These are phyloP conservation scores for Folsomia candida DNA, from an alignment of 2,888 invertebrate species.

Conservation along the genomic window DNA sequence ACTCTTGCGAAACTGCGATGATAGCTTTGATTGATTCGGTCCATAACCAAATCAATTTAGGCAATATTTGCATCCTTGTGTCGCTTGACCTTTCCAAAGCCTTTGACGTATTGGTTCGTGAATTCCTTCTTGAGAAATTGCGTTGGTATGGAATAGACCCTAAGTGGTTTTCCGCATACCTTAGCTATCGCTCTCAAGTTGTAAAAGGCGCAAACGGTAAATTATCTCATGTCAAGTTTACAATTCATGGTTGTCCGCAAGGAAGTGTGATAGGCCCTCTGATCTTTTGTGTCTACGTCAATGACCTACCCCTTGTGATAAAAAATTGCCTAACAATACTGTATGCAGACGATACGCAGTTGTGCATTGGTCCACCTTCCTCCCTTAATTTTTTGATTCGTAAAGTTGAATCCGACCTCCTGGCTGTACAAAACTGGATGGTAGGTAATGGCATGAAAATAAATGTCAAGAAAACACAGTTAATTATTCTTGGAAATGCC, in stretches of 20 bases:
- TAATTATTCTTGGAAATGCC: conserved; percentile 18
- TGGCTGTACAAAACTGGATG: conserved; percentile 12
- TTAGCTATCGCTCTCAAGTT: background rate
- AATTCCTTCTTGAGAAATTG: conserved; percentile 18
- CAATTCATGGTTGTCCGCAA: conserved; percentile 11
- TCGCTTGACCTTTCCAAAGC: conserved; percentile 26
- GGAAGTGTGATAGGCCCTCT: background rate
- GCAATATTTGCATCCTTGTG: conserved; percentile 16
- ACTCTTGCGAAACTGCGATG: conserved; percentile 13
- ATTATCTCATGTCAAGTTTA: background rate
- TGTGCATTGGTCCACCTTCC: background rate
- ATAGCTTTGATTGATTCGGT: conserved; percentile 15
- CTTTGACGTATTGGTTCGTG: conserved; percentile 14
- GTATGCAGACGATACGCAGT: conserved; percentile 26
- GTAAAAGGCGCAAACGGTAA: background rate
- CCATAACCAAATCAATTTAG: conserved; percentile 14
- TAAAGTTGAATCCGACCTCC: conserved; percentile 10
- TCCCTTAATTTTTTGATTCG: background rate
- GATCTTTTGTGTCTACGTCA: conserved; percentile 14
- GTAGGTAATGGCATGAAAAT: conserved; percentile 18
- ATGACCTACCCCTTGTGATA: conserved; percentile 18
- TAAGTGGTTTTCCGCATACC: background rate
- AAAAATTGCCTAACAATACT: conserved; percentile 5
- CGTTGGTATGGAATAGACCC: conserved; percentile 24
- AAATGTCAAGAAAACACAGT: conserved; percentile 24